Evolutionary conservation across 2,888 invertebrate species (phyloP).

Genomic region (Seladonia tumulorum): DNA sequence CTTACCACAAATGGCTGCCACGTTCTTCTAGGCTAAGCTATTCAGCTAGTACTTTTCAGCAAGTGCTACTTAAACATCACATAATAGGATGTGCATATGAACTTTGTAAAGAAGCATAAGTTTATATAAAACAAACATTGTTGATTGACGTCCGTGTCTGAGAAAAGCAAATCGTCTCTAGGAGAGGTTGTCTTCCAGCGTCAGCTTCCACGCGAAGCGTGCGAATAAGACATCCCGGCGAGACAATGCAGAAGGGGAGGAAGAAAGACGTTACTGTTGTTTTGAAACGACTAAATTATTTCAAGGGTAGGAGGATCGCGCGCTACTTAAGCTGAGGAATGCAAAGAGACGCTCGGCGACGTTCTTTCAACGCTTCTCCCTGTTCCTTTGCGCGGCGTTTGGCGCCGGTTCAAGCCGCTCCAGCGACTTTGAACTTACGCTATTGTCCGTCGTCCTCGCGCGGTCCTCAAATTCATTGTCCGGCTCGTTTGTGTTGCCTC

Average conservation of each 20-base stretch:
- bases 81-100: too few species aligned
- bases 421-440: slow-evolving; percentile 33
- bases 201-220: background rate
- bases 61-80: too few species aligned
- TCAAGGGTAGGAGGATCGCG: slow-evolving; percentile 64
- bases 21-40: too few species aligned
- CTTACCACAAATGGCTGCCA: too few species aligned
- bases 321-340: slow-evolving; percentile 58
- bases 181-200: background rate
- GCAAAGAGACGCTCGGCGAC: slow-evolving; percentile 56
- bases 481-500: slow-evolving; percentile 19
- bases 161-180: background rate
- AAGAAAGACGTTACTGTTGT: slow-evolving; percentile 25
- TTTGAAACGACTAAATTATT: slow-evolving; percentile 49
- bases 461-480: slow-evolving; percentile 36
- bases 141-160: background rate
- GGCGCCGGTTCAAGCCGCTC: slow-evolving; percentile 59
- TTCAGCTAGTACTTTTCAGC: too few species aligned
- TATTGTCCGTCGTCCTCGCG: slow-evolving; percentile 26
- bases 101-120: background rate
- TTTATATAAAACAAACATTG: background rate
- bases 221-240: slow-evolving; percentile 4
- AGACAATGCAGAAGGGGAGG: background rate
- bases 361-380: slow-evolving; percentile 51
- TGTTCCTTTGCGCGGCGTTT: slow-evolving; percentile 47